These are phyloP conservation scores for Drosophila tropicalis DNA, from an alignment of 1,140 invertebrate genomes.

Conservation along the genomic window DNA sequence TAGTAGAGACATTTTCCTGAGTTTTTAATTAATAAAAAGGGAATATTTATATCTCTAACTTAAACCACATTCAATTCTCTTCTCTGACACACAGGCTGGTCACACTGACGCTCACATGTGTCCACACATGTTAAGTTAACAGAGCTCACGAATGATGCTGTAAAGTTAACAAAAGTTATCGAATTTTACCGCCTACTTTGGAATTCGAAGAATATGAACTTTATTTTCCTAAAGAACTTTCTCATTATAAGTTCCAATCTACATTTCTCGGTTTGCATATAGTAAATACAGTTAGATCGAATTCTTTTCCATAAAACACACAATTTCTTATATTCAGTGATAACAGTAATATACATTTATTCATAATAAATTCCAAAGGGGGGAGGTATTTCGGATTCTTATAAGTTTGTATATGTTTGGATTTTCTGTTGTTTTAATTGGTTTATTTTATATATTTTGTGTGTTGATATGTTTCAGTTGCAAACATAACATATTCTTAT, in stretches of 20 bases:
- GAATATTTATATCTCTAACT: conserved; percentile 19
- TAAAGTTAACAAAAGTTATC: not conserved
- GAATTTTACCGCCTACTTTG: too few relatives aligned
- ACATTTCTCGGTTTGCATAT: too few relatives aligned
- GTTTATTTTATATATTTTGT: conserved; percentile 15
- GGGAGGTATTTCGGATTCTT: conserved; percentile 24
- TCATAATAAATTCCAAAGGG: conserved; percentile 43
- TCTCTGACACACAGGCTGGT: too few relatives aligned
- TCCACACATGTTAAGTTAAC: not conserved
- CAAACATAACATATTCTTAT: conserved; percentile 7
- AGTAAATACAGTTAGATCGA: too few relatives aligned
- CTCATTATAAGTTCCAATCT: too few relatives aligned
- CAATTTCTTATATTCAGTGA: not conserved
- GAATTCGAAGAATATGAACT: too few relatives aligned
- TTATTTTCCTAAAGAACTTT: too few relatives aligned
- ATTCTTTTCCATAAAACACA: too few relatives aligned
- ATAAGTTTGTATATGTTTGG: not conserved
- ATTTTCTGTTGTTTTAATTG: conserved; percentile 10
- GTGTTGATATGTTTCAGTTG: conserved; percentile 20
- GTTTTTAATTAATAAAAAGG: conserved; percentile 63
- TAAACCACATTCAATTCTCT: not conserved
- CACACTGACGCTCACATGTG: too few relatives aligned
- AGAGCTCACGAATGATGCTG: not conserved
- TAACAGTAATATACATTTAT: conserved; percentile 40
- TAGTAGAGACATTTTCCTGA: conserved; percentile 61